Evolutionary conservation across 2,888 invertebrate species (phyloP).

Genomic region (Sipha maydis): DNA sequence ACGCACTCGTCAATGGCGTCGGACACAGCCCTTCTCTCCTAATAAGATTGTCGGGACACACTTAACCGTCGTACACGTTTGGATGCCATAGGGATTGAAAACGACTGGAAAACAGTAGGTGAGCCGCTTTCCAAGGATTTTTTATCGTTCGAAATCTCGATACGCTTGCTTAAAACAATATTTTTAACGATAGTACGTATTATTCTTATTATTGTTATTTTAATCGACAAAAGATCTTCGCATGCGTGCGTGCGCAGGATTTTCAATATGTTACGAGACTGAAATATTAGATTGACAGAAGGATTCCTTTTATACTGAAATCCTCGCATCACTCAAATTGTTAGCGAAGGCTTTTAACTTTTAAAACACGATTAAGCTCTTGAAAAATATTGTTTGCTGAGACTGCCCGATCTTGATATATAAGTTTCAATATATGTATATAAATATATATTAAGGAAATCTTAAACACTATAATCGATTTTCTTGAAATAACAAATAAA

Average conservation of each 20-base stretch:
- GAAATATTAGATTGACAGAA: conserved; percentile 10
- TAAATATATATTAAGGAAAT: neutral
- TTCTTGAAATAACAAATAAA: conserved; percentile 20
- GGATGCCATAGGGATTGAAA: too few species aligned
- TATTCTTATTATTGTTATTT: too few species aligned
- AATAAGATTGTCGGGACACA: too few species aligned
- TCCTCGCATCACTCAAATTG: conserved; percentile 8
- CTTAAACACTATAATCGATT: conserved; percentile 17
- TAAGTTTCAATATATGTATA: neutral
- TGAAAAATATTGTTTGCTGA: conserved; percentile 22
- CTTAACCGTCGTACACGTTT: too few species aligned
- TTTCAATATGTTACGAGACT: neutral
- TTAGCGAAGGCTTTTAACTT: conserved; percentile 41
- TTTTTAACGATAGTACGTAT: neutral
- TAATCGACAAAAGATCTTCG: too few species aligned
- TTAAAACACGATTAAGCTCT: conserved; percentile 31
- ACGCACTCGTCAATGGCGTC: too few species aligned
- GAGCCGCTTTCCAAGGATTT: too few species aligned
- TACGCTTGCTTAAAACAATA: neutral
- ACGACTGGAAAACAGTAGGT: too few species aligned
- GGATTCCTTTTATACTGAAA: neutral
- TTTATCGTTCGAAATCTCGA: neutral
- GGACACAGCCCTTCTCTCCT: too few species aligned
- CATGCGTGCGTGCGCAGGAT: neutral
- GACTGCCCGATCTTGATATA: conserved; percentile 19